A percentile compares a stretch with the other conserved stretches of the same genome.
phyloP scores from a whole-genome alignment of 2,113 vertebrate genomes.

The Haemorhous mexicanus region DNA sequence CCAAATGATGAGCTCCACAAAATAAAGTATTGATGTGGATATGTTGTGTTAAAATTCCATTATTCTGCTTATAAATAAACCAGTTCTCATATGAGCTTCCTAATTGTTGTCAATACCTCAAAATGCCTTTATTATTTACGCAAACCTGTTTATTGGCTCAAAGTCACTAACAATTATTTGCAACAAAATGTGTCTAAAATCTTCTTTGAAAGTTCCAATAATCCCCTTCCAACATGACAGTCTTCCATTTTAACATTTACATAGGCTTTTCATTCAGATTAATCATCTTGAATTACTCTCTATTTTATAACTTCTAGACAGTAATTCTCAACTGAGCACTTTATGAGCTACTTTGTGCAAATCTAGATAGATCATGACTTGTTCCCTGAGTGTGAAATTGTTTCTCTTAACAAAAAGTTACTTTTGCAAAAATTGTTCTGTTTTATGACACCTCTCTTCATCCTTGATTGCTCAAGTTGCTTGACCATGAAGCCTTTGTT shows the following conservation, averaged over 20 bases:
- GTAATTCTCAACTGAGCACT: not conserved
- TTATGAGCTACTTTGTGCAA: not conserved
- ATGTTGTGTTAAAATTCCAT: not conserved
- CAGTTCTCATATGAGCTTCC: not conserved
- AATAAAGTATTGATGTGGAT: not conserved
- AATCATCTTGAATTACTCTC: not conserved
- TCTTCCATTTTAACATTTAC: not conserved
- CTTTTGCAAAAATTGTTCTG: not conserved
- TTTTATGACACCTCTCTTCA: not conserved
- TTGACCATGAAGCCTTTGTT: not conserved
- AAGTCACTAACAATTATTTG: not conserved
- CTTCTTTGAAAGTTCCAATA: not conserved
- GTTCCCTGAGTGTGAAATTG: not conserved
- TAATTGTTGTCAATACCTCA: not conserved
- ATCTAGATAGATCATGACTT: not conserved
- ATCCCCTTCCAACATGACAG: not conserved
- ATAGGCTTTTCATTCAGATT: not conserved
- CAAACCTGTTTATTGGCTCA: not conserved
- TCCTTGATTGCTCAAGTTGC: not conserved
- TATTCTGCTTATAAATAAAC: not conserved
- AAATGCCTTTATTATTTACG: not conserved
- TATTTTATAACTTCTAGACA: not conserved
- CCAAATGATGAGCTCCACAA: not conserved
- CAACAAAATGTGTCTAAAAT: not conserved
- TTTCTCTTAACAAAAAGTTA: not conserved